Base-by-base conservation (phyloP, 2,797 vertebrate genomes). In the Lithobates pipiens region DNA sequence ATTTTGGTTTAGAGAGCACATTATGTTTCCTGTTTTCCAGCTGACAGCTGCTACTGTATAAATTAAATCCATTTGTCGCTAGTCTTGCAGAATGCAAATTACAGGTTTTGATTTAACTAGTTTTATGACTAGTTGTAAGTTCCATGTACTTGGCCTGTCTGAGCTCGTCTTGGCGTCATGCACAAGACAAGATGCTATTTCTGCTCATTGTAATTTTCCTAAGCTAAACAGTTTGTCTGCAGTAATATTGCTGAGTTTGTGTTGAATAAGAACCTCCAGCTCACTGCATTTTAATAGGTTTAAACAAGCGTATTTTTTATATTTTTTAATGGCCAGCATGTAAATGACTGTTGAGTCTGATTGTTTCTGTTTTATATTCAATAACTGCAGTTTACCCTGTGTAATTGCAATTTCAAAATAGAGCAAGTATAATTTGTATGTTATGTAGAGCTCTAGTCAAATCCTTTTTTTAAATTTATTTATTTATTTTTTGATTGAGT, bases 11-110 rank as follows among this genome's bases (percentile, higher is more conserved):
- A 80, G 70, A 50, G 42, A 80, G 74, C 61, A 77, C 57, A 57
- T 77, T 46, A 36, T 42, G 3, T 21, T 54, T 80, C 72, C 68
- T 77, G 4, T 77, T 44, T 82, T 82, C 39, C 72, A 81, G 79
- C 88, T 88, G 83, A 87, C 82, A 61, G 54, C 80, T 88, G 77
- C 74, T 86, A 65, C 73, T 86, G 73, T 71, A 39, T 34, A 77
- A 42, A 82, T 86, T 84, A 75, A 70, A 84, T 57, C 84, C 69
- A 74, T 85, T 89, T 89, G 63, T 76, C 92, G 89, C 90, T 91
- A 88, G 89, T 79, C 91, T 77, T 77, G 87, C 90, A 89, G 74
- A 77, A 75, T 88, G 88, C 46, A 91, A 92, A 90, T 91, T 86
- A 85, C 83, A 90, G 89, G 82, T 80, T 92, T 90, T 29, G 63